Percentiles rank a stretch among this genome's conserved stretches.
Evolutionary conservation across 2,113 vertebrate species (phyloP).

Genomic region (Xyliphius kryptos): DNA sequence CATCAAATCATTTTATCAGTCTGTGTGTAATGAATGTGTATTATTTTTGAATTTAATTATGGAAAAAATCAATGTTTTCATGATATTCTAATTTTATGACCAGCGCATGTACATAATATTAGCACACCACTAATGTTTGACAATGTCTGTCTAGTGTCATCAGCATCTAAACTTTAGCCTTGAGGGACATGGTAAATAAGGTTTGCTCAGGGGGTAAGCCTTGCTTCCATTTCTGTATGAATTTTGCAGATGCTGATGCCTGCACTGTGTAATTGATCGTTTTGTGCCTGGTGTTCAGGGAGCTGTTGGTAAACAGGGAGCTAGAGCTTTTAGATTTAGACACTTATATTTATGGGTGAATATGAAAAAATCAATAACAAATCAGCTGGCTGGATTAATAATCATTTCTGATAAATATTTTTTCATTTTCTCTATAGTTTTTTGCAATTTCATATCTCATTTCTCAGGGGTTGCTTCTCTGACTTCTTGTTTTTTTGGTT

Average conservation of each 20-base stretch:
- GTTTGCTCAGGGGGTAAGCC: neutral
- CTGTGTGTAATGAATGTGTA: too few species aligned
- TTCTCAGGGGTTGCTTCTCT: constrained; percentile 17
- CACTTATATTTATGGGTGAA: constrained; percentile 35
- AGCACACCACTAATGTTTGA: too few species aligned
- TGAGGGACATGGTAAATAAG: too few species aligned
- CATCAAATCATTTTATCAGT: too few species aligned
- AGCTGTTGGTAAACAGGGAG: constrained; percentile 38
- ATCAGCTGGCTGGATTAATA: constrained; percentile 30
- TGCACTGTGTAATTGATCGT: constrained; percentile 17
- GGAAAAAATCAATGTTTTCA: too few species aligned
- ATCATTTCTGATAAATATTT: constrained; percentile 26
- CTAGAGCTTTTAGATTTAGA: constrained; percentile 23
- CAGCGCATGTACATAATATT: too few species aligned
- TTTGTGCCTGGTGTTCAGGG: constrained; percentile 13
- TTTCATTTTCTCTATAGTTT: constrained; percentile 1
- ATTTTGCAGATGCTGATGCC: constrained; percentile 9
- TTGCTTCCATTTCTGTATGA: neutral
- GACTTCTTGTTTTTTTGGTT: constrained; percentile 16
- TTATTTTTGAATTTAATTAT: too few species aligned
- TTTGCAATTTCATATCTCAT: constrained; percentile 18
- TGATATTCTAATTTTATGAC: too few species aligned
- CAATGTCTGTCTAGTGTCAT: too few species aligned
- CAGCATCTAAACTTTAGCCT: too few species aligned
- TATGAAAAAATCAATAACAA: constrained; percentile 40